These are phyloP conservation scores for Thymelicus acteon DNA, from an alignment of 2,888 invertebrate genomes.

Conservation along the genomic window DNA sequence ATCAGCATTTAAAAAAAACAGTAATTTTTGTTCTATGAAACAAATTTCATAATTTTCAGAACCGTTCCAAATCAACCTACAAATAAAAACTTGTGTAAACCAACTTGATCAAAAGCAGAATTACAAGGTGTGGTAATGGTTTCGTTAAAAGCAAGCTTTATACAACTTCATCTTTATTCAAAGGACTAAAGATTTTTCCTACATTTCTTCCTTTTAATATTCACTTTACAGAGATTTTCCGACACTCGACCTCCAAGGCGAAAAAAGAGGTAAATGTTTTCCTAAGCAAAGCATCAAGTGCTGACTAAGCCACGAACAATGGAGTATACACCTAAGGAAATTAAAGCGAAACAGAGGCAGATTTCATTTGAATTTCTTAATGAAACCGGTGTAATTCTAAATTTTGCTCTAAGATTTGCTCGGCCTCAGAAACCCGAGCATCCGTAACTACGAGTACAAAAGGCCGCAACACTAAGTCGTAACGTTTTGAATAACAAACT, in stretches of 20 bases:
- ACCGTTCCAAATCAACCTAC: too few relatives aligned
- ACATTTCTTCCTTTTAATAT: conserved; percentile 4
- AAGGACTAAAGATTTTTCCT: neutral
- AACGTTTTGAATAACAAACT: neutral
- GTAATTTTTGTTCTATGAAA: too few relatives aligned
- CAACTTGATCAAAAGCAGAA: too few relatives aligned
- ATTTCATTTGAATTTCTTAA: conserved; percentile 25
- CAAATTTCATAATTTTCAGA: too few relatives aligned
- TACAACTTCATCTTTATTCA: neutral
- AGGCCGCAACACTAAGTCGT: neutral
- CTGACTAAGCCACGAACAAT: conserved; percentile 27
- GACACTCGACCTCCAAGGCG: conserved; percentile 26
- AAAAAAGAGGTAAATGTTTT: conserved; percentile 28
- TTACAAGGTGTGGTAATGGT: too few relatives aligned
- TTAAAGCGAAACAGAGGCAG: conserved; percentile 5
- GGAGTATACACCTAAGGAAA: conserved; percentile 11
- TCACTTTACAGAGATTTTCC: conserved; percentile 22
- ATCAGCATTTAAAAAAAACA: too few relatives aligned
- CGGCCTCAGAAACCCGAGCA: neutral
- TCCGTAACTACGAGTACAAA: neutral
- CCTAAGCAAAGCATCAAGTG: conserved; percentile 21
- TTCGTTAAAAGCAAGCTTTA: too few relatives aligned
- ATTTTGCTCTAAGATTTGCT: too few relatives aligned
- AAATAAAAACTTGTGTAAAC: too few relatives aligned
- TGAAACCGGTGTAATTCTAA: conserved; percentile 8